A percentile compares a stretch with the other conserved stretches of the same genome.
Evolutionary conservation across 2,113 vertebrate genomes (phyloP).

Genomic region (Fregetta grallaria): DNA sequence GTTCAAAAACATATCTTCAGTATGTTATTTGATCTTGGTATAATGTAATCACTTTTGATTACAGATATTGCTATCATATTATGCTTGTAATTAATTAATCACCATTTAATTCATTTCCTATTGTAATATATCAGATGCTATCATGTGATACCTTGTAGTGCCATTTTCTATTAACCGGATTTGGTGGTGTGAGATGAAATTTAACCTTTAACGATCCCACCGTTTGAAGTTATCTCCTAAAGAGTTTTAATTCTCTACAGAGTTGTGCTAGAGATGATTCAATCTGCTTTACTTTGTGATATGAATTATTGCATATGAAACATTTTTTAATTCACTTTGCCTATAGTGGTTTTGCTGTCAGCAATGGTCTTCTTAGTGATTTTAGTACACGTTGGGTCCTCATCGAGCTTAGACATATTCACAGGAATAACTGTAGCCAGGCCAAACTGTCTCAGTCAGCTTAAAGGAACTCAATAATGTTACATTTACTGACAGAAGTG

Average conservation of each 20-base stretch:
- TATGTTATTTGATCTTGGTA: background rate
- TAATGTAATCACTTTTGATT: constrained; percentile 17
- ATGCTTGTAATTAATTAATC: constrained; percentile 30
- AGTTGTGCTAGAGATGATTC: background rate
- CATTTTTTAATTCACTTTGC: background rate
- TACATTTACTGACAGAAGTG: background rate
- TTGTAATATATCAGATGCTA: background rate
- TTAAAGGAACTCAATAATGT: background rate
- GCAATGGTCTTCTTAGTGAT: background rate
- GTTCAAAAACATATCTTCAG: background rate
- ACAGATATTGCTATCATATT: background rate
- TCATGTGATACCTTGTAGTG: background rate
- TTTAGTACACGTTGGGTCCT: background rate
- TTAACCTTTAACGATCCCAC: background rate
- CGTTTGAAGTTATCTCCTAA: background rate
- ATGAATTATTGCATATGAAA: background rate
- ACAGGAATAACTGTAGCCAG: background rate
- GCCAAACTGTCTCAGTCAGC: background rate
- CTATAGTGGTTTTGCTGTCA: background rate
- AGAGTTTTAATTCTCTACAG: background rate
- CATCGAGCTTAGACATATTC: accelerated
- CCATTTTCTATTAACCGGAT: background rate
- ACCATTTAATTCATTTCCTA: constrained; percentile 9
- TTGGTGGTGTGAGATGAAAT: background rate
- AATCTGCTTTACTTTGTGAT: background rate